Evolutionary conservation across 2,888 invertebrate genomes (phyloP), one percentile per base, ranked within the genome.

Genomic region (Xestobium rufovillosum): DNA sequence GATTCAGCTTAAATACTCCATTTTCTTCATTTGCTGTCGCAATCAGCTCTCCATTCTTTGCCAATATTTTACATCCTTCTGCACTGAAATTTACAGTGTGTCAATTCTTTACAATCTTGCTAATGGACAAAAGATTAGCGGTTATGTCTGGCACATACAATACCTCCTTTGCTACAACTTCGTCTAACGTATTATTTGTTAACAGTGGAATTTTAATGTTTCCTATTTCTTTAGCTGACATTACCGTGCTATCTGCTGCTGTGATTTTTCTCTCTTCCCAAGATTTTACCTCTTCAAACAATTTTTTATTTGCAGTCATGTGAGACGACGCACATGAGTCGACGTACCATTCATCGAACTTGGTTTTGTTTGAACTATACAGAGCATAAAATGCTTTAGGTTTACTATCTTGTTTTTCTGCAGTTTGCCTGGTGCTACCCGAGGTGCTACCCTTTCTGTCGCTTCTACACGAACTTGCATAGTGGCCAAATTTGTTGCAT

Each of bases 251-350:
- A 15, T 30, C 17, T 31, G 13, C 15, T 15, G 12, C 13, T 16
- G 12, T 31, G 10, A 32, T 23, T 15, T 32, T 14, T 17, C 4
- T 29, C 9, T 13, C n/a, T n/a, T 29, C 12, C 14, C n/a, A 32
- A n/a, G 23, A n/a, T 35, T 2, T 38, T 16, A 26, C 29, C 10
- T 34, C 30, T 23, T 34, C 14, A 14, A 26, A 19, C 16, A 9
- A 11, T 30, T 39, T n/a, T 15, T 16, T 14, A 23, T 34, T 35
- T 14, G 10, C 11, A 3, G 38, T 42, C 38, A 47, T 41, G 26
- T 47, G 43, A 4, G 26, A 28, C 10, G 44, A 43, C 3, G 44
- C 46, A 29, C 46, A 35, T 4, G 42, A 41, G 47, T 34, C 15
- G 42, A 47, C 43, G 45, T 45, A 13, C 36, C 25, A n/a, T n/a